phyloP scores from a whole-genome alignment of 2,113 vertebrate species.

The Tringa solitaria region DNA sequence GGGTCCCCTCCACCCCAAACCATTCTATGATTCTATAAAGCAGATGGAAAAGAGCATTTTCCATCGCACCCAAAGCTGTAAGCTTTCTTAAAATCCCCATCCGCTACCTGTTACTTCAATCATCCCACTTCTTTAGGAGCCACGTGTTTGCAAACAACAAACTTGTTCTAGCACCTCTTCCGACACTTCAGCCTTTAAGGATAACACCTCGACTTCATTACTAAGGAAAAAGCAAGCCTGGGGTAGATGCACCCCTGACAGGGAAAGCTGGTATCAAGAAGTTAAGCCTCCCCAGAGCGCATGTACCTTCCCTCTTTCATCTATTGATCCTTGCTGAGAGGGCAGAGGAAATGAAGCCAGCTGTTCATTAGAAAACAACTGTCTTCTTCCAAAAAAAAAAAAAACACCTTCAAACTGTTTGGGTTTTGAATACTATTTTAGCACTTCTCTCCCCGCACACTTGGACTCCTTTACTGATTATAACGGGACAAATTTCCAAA shows the following conservation, averaged over 20 bases:
- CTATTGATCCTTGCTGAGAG: not conserved
- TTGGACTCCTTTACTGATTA: not conserved
- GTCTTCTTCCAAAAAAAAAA: not conserved
- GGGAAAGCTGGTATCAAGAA: not conserved
- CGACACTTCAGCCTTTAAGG: not conserved
- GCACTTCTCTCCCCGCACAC: fast-evolving
- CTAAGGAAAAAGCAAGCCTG: not conserved
- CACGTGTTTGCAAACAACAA: not conserved
- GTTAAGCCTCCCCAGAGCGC: not conserved
- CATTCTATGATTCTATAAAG: not conserved
- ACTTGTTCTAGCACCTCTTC: not conserved
- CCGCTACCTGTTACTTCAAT: not conserved
- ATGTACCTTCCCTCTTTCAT: not conserved
- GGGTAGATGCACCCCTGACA: not conserved
- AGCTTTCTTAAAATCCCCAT: not conserved
- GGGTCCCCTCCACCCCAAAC: too few species aligned
- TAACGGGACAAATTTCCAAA: not conserved
- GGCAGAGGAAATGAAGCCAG: not conserved
- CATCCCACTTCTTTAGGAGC: not conserved
- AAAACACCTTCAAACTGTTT: not conserved
- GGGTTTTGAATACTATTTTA: not conserved
- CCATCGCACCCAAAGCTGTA: not conserved
- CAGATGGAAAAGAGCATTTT: not conserved
- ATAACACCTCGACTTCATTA: not conserved
- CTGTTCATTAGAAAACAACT: not conserved